These are phyloP conservation scores for Plemyria rubiginata DNA, from an alignment of 2,888 invertebrate species.

Conservation along the genomic window DNA sequence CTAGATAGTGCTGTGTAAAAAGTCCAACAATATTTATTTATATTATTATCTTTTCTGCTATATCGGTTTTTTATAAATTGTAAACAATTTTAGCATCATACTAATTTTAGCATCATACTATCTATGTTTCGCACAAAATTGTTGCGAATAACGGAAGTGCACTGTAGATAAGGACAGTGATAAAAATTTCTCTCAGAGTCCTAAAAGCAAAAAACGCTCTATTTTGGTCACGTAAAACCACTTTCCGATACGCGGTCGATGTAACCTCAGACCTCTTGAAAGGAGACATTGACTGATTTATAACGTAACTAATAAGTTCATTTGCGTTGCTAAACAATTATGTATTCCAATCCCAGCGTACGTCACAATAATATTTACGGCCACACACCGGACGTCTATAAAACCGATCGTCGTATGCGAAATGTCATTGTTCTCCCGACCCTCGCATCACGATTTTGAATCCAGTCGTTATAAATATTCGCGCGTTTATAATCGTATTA, in stretches of 20 bases:
- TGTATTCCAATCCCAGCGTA: slow-evolving; percentile 50
- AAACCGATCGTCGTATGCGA: slow-evolving; percentile 57
- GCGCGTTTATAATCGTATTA: slow-evolving; percentile 17
- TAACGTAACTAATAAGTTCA: slow-evolving; percentile 35
- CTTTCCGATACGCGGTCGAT: slow-evolving; percentile 10
- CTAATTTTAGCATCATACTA: too few species aligned
- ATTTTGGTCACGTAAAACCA: slow-evolving; percentile 24
- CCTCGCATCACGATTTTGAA: slow-evolving; percentile 41
- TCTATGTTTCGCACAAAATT: too few species aligned
- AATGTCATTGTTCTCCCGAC: slow-evolving; percentile 58
- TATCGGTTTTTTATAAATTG: too few species aligned
- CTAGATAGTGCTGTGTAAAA: too few species aligned
- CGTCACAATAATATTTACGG: slow-evolving; percentile 54
- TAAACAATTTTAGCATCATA: too few species aligned
- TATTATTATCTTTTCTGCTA: too few species aligned
- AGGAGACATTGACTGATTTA: slow-evolving; percentile 40
- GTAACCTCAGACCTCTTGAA: slow-evolving; percentile 22
- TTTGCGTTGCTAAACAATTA: slow-evolving; percentile 41
- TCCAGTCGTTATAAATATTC: slow-evolving; percentile 4
- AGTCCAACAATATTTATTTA: too few species aligned
- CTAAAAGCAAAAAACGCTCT: neutral
- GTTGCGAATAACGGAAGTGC: too few species aligned
- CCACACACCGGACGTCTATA: slow-evolving; percentile 59
- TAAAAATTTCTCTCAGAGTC: neutral
- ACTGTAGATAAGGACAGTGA: neutral